Conservation (phyloP, 2,888 invertebrate species). For the Andricus quercusramuli region DNA sequence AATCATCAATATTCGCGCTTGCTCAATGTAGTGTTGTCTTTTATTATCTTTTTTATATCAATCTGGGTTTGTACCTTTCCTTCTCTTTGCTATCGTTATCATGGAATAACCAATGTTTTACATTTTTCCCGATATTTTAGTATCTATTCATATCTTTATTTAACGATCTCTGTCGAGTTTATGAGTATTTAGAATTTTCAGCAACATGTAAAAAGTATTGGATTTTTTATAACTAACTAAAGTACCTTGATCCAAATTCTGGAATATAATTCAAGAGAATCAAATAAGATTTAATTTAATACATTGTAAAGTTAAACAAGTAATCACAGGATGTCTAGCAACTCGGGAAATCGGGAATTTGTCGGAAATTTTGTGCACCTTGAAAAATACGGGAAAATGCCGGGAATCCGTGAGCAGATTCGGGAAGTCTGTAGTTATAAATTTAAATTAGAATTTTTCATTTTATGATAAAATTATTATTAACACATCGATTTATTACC, state of each 20-base stretch:
- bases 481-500: no score
- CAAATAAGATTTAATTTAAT: not conserved
- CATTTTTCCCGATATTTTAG: slow-evolving; percentile 4
- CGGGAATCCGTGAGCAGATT: no score
- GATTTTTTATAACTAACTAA: not conserved
- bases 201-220: not conserved
- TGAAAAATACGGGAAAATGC: no score
- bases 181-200: not conserved
- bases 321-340: no score
- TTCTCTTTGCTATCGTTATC: slow-evolving; percentile 53
- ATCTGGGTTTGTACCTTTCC: slow-evolving; percentile 40
- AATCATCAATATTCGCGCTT: slow-evolving; percentile 63
- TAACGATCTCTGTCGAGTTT: not conserved
- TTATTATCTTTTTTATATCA: slow-evolving; percentile 45
- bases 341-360: no score
- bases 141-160: slow-evolving; percentile 1
- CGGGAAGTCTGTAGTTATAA: no score
- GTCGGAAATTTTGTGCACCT: no score
- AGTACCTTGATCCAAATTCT: not conserved
- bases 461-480: no score
- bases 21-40: slow-evolving; percentile 63
- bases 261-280: no score
- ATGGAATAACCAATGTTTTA: slow-evolving; percentile 48
- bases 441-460: no score
- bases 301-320: not conserved